Percentiles rank a stretch among this genome's conserved stretches.
Conservation (phyloP, 1,140 invertebrate genomes). For the Anastatus disparis region DNA sequence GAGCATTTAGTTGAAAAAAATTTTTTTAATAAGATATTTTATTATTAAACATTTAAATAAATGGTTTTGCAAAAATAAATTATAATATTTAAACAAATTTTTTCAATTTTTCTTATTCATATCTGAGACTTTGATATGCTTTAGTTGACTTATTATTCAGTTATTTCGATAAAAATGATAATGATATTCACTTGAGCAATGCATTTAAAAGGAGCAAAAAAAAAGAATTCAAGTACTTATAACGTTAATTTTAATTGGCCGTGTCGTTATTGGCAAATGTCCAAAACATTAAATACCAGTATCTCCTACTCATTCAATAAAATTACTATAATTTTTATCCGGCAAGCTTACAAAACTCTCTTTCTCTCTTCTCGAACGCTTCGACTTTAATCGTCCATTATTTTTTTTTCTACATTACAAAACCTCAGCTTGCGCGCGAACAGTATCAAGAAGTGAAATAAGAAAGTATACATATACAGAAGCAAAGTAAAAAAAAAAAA, state of each 20-base stretch:
- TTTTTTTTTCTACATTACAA: constrained; percentile 19
- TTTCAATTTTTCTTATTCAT: too few species aligned
- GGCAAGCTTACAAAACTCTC: constrained; percentile 12
- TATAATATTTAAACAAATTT: too few species aligned
- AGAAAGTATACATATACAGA: too few species aligned
- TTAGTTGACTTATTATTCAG: background rate
- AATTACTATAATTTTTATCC: constrained; percentile 12
- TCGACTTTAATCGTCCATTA: constrained; percentile 10
- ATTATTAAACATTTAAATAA: too few species aligned
- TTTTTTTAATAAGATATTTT: too few species aligned
- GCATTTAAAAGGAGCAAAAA: background rate
- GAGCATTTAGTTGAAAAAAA: too few species aligned
- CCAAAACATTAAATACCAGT: background rate
- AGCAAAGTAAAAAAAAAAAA: background rate
- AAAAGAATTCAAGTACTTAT: background rate
- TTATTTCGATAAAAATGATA: background rate
- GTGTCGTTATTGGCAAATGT: background rate
- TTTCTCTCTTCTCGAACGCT: background rate
- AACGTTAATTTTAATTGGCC: constrained; percentile 10
- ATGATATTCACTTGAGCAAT: background rate
- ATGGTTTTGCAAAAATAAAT: too few species aligned
- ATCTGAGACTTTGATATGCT: too few species aligned
- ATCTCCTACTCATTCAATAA: background rate
- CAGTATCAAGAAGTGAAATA: background rate
- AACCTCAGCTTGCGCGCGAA: background rate